These are phyloP conservation scores for Passer montanus DNA, from an alignment of 2,113 vertebrate species.

Conservation along the genomic window DNA sequence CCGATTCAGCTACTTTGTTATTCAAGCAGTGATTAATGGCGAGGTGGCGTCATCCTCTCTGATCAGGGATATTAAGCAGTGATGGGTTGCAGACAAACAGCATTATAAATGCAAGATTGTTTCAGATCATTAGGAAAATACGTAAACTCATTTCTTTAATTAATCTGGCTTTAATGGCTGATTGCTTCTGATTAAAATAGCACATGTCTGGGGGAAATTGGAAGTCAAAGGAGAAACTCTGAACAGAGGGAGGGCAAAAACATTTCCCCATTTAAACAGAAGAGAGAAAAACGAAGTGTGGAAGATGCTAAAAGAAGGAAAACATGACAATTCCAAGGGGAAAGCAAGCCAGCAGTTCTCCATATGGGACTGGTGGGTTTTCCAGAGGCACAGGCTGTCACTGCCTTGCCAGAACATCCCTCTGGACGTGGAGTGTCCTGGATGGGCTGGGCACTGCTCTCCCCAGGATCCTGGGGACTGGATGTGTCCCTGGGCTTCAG, in stretches of 20 bases:
- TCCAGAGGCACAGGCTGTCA: not conserved
- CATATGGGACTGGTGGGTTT: not conserved
- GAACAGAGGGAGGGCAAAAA: not conserved
- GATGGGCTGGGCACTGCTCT: not conserved
- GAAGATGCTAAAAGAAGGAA: not conserved
- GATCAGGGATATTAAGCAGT: not conserved
- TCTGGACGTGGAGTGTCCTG: rapidly evolving
- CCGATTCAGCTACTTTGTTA: not conserved
- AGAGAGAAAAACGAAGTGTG: not conserved
- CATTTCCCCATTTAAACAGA: not conserved
- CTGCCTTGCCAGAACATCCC: not conserved
- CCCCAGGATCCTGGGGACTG: too few relatives aligned
- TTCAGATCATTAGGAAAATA: slow-evolving; percentile 20
- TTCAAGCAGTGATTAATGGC: not conserved
- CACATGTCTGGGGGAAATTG: not conserved
- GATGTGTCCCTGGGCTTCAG: rapidly evolving
- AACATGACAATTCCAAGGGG: not conserved
- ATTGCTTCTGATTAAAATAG: slow-evolving; percentile 19
- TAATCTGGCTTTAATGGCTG: slow-evolving; percentile 1
- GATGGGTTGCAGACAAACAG: not conserved
- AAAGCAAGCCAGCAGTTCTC: not conserved
- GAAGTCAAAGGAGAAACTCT: not conserved
- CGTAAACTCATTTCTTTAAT: not conserved
- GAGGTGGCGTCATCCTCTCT: not conserved
- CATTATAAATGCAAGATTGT: not conserved